Evolutionary conservation across 2,797 vertebrate genomes (phyloP), one percentile per base, ranked within the genome.

Genomic region (Ataeniobius toweri): DNA sequence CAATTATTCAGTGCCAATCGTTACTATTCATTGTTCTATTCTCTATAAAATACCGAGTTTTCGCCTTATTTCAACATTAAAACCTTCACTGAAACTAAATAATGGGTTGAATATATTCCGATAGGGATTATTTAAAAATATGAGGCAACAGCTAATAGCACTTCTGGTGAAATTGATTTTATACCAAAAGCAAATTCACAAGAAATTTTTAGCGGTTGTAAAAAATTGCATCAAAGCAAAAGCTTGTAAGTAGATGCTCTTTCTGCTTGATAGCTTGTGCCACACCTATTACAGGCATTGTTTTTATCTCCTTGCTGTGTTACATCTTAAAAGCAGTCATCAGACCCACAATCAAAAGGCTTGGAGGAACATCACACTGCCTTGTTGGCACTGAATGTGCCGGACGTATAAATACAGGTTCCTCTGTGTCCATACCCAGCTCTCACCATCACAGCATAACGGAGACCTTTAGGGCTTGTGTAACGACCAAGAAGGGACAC

Each of bases 301-400:
- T 61, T 18, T 86, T 82, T 59, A 84, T 86, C 83, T 80, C 80
- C 56, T 73, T 9, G 55, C 70, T 71, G 73, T 51, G 70, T 74
- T 68, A 70, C 71, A 53, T 80, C 77, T 85, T 90, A 68, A 89
- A 88, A 88, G 89, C 72, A 71, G 53, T 58, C 36, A 8, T 91
- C 78, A 91, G 89, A 86, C 65, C 71, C 68, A 78, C 74, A 84
- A 84, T 89, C 83, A 91, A 83, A 41, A 80, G 67, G 53, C 79
- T 86, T 18, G 10, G 73, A 86, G 80, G 85, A 86, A 76, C 69
- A 79, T 88, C 77, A 76, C 74, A 87, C 85, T 81, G 76, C 74
- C 87, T 86, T 68, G 80, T 67, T 84, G 53, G 50, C 8, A 44
- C 77, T 84, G 77, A 76, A 79, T 76, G 59, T 46, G 41, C 74